Conservation (phyloP, 1,140 invertebrate species). For the Eriosoma lanigerum region DNA sequence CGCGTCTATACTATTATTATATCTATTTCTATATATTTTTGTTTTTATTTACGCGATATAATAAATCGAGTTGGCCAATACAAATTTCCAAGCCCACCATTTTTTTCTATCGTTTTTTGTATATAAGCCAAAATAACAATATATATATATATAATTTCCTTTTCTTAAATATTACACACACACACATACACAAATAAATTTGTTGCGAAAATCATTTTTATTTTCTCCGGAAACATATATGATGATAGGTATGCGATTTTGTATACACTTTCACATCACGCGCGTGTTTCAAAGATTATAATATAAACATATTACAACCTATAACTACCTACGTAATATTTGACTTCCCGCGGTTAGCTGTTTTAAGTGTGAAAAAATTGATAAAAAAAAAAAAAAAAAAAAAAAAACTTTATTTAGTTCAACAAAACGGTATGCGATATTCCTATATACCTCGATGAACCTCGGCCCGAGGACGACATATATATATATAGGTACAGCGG, state of each 20-base stretch:
- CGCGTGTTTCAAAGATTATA: no score
- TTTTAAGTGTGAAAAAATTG: no score
- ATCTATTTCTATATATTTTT: neutral
- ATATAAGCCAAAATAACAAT: slow-evolving; percentile 1
- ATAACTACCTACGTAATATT: neutral
- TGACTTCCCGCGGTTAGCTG: neutral
- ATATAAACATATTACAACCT: no score
- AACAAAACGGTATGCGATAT: neutral
- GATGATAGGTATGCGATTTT: no score
- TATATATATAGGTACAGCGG: neutral
- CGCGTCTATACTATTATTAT: no score
- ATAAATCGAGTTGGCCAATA: slow-evolving; percentile 41
- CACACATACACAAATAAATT: neutral
- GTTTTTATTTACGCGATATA: slow-evolving; percentile 24
- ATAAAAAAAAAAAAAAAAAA: neutral
- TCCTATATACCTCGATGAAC: neutral
- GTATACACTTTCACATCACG: neutral
- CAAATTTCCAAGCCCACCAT: slow-evolving; percentile 33
- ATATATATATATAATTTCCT: neutral
- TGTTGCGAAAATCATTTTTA: neutral
- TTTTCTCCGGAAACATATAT: neutral
- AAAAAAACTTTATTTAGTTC: neutral
- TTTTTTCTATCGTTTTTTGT: neutral
- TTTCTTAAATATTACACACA: neutral
- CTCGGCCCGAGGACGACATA: neutral